These are phyloP conservation scores for Conus canariensis DNA, from an alignment of 2,888 invertebrate species.

Conservation along the genomic window DNA sequence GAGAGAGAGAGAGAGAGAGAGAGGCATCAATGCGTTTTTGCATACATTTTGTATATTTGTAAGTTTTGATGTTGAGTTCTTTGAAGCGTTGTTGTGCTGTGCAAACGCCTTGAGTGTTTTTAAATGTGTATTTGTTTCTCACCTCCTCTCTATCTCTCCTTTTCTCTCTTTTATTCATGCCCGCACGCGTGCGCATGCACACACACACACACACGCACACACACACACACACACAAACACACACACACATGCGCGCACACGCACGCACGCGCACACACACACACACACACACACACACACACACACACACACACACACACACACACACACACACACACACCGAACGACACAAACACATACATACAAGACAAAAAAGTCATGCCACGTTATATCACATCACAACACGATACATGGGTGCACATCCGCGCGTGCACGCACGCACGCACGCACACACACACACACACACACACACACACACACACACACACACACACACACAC, in stretches of 20 bases:
- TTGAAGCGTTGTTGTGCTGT: too few species aligned
- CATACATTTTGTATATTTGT: too few species aligned
- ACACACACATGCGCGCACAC: too few species aligned
- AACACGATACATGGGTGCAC: too few species aligned
- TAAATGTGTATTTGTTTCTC: neutral
- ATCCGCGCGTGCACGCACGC: neutral
- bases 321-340: neutral
- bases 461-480: neutral
- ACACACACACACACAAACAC: neutral
- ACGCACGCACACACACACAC: neutral
- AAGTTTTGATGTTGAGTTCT: too few species aligned
- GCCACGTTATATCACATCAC: too few species aligned
- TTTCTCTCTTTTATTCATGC: slow-evolving; percentile 11
- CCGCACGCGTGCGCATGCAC: neutral
- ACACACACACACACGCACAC: neutral
- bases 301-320: neutral
- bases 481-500: neutral
- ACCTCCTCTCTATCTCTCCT: neutral
- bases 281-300: neutral
- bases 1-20: slow-evolving; percentile 6
- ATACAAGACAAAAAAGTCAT: too few species aligned
- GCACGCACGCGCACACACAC: neutral
- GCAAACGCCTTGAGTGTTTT: neutral
- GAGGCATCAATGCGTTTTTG: neutral
- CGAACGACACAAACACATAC: too few species aligned